Evolutionary conservation across 1,140 invertebrate species (phyloP), one percentile per base, ranked within the genome.

Genomic region (Parapsyche elsis): DNA sequence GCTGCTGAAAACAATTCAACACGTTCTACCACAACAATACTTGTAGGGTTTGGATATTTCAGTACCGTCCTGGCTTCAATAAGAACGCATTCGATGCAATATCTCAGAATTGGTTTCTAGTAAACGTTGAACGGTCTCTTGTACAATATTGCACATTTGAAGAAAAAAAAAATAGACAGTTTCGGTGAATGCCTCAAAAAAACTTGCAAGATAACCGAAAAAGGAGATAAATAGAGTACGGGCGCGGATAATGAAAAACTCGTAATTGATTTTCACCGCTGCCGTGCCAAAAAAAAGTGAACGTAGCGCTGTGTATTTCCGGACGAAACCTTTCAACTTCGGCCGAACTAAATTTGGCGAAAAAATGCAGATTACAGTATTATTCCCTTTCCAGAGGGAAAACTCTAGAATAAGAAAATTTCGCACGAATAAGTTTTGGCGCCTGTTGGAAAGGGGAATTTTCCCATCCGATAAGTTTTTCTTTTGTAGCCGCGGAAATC

Each of bases 1-100:
- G 57, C 57, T 61, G 57, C 57, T 61, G 57, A 61, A 61, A 61
- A 61, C 57, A 61, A 61, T 61, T 61, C 57, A 21, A 61, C 57
- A 61, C 57, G 57, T 61, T 61, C 21, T 61, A 7, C 21, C 57
- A 21, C 57, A 61, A 61, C 21, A 61, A 38, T 38, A 38, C 30
- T 38, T 38, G 30, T 38, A 38, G 30, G 1, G 30, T 38, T 38
- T 7, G 7, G 7, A 38, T 1, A 38, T 38, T 38, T 38, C 30
- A 1, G 7, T 7, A 38, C 30, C 30, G 30, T 38, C 30, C 7
- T 38, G 30, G 2, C 30, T 38, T 38, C 7, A 1, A 38, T 38
- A n/a, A n/a, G n/a, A n/a, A n/a, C n/a, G n/a, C n/a, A n/a, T n/a
- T n/a, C n/a, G n/a, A n/a, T n/a, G 7, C 30, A 38, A 38, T 38